Evolutionary conservation across 2,888 invertebrate genomes (phyloP), one percentile per base, ranked within the genome.

Genomic region (Meiosimyza decipiens): DNA sequence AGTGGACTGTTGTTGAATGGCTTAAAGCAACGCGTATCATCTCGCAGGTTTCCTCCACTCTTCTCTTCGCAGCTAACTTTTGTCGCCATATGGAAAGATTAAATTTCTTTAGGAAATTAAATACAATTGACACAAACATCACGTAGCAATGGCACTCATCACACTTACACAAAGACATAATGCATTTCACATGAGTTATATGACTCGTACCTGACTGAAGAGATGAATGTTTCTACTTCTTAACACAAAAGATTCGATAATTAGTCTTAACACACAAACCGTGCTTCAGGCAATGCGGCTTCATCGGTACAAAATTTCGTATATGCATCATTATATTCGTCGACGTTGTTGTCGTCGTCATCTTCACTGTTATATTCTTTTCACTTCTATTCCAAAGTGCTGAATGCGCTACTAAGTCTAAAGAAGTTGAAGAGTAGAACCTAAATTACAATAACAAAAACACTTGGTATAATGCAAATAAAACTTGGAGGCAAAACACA

Each of bases 71-170:
- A 49, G 13, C 49, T 33, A 16, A 49, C 49, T 40, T 55, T 13
- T 28, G 33, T 63, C 33, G 15, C 18, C 55, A 52, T 70, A 47
- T 63, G 47, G 40, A 40, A 63, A 63, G 63, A 63, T 63, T 67
- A 13, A 47, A 47, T 52, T 52, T 63, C 18, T 70, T 70, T 15
- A 54, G 54, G 57, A 73, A 74, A 74, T 74, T 71, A 75, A 74
- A 73, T 73, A 73, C 74, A 77, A 77, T 76, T 75, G 75, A 74
- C 76, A 76, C 76, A 74, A 78, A 79, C 79, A 76, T 75, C 80
- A 75, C 76, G 74, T 73, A 74, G 73, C 74, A 75, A 67, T 74
- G 74, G 64, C 68, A 73, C 40, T 40, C 40, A 40, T 55, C 64
- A 75, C 74, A 75, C 77, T 77, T 75, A 75, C 74, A 72, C 76